phyloP scores from a whole-genome alignment of 1,140 invertebrate genomes.

The Scaptodrosophila lebanonensis region DNA sequence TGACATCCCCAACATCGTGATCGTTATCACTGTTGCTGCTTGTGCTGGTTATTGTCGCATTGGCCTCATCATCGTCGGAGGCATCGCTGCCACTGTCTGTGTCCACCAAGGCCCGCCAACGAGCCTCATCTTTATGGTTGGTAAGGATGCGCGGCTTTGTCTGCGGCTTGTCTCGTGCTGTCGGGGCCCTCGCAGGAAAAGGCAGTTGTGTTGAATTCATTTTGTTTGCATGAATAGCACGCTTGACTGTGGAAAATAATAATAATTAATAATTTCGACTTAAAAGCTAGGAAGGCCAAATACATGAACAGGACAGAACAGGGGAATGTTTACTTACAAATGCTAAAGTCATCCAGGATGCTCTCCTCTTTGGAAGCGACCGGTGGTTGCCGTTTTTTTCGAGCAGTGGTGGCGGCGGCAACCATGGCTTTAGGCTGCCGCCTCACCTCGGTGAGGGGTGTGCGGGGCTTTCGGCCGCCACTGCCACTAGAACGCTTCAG shows the following conservation, averaged over 20 bases:
- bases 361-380: constrained; percentile 39
- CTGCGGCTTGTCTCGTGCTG: constrained; percentile 19
- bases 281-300: too few species aligned
- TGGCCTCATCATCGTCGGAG: constrained; percentile 50
- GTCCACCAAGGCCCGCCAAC: constrained; percentile 58
- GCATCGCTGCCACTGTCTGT: constrained; percentile 50
- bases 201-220: constrained; percentile 60
- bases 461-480: constrained; percentile 26
- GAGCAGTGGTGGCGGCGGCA: constrained; percentile 1
- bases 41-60: constrained; percentile 28
- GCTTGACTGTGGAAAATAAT: constrained; percentile 34
- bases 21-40: constrained; percentile 1
- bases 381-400: constrained; percentile 1
- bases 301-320: too few species aligned
- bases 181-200: neutral
- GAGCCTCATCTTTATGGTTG: constrained; percentile 36
- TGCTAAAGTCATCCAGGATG: constrained; percentile 53
- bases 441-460: constrained; percentile 11
- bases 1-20: constrained; percentile 18
- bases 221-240: constrained; percentile 40
- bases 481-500: constrained; percentile 50
- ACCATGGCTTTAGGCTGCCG: constrained; percentile 15
- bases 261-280: neutral
- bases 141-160: constrained; percentile 20
- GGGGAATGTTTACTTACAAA: constrained; percentile 41